A percentile compares a stretch with the other conserved stretches of the same genome.
phyloP scores from a whole-genome alignment of 1,140 invertebrate genomes.

The Odontomachus brunneus region DNA sequence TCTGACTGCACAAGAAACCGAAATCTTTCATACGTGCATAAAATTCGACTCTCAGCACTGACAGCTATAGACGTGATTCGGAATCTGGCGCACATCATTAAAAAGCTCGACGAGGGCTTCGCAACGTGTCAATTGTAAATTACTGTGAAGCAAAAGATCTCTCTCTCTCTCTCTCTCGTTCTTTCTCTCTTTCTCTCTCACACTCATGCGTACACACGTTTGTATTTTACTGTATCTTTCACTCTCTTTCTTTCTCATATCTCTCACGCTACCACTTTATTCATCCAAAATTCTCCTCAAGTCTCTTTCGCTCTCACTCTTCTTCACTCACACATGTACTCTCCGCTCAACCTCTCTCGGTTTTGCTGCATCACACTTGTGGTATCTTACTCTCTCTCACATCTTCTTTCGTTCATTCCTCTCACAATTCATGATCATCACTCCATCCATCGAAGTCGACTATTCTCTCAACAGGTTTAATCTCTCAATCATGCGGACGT shows the following conservation, averaged over 20 bases:
- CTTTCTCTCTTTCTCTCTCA: not conserved
- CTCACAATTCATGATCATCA: slow-evolving; percentile 63
- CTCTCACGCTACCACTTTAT: slow-evolving; percentile 50
- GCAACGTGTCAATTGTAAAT: slow-evolving; percentile 56
- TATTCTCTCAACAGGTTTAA: slow-evolving; percentile 64
- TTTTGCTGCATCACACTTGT: slow-evolving; percentile 60
- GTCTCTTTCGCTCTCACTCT: slow-evolving; percentile 59
- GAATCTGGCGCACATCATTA: slow-evolving; percentile 57
- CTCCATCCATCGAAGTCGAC: slow-evolving; percentile 63
- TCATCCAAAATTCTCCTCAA: slow-evolving; percentile 61
- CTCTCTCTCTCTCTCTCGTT: not conserved
- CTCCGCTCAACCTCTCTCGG: slow-evolving; percentile 61
- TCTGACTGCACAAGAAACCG: slow-evolving; percentile 45
- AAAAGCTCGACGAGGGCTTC: slow-evolving; percentile 58
- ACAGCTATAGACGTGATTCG: slow-evolving; percentile 48
- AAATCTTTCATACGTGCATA: slow-evolving; percentile 17
- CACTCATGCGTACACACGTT: not conserved
- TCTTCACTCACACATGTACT: slow-evolving; percentile 49
- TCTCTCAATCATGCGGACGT: slow-evolving; percentile 71
- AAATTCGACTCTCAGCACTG: slow-evolving; percentile 27
- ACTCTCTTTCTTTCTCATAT: not conserved
- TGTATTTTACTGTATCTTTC: slow-evolving; percentile 14
- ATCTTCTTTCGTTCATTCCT: slow-evolving; percentile 41
- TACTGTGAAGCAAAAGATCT: slow-evolving; percentile 35
- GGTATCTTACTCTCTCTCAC: slow-evolving; percentile 42